phyloP scores from a whole-genome alignment of 2,113 vertebrate genomes.

The Pelusios castaneus region DNA sequence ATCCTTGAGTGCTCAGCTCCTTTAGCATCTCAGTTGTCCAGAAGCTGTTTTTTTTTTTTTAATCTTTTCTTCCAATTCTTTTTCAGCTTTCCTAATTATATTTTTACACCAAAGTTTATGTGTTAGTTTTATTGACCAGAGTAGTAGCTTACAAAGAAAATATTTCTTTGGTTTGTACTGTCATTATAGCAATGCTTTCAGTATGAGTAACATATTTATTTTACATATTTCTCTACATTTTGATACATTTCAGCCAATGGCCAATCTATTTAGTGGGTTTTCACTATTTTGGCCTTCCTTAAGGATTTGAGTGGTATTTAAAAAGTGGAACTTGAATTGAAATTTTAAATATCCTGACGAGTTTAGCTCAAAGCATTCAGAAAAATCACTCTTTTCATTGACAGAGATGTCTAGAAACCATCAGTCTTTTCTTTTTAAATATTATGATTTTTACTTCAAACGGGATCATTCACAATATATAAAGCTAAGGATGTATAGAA shows the following conservation, averaged over 20 bases:
- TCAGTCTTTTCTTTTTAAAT: background rate
- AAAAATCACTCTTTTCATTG: background rate
- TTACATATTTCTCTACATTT: background rate
- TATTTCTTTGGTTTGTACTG: background rate
- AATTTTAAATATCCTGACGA: background rate
- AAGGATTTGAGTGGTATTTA: background rate
- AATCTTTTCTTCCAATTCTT: no score
- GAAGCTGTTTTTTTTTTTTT: no score
- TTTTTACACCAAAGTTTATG: no score
- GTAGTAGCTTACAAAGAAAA: background rate
- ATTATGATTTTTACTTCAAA: background rate
- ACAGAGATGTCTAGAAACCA: background rate
- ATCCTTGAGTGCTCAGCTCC: no score
- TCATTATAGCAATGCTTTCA: background rate
- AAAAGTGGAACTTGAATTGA: background rate
- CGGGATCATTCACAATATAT: background rate
- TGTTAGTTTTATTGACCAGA: background rate
- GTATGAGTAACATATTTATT: background rate
- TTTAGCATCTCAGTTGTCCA: no score
- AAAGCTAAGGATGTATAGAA: background rate
- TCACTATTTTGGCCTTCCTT: background rate
- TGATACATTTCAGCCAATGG: background rate
- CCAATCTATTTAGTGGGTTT: background rate
- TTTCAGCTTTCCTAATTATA: no score
- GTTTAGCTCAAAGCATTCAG: background rate